A percentile compares a stretch with the other conserved stretches of the same genome.
Evolutionary conservation across 2,888 invertebrate genomes (phyloP).

Genomic region (Strigamia crassipes): DNA sequence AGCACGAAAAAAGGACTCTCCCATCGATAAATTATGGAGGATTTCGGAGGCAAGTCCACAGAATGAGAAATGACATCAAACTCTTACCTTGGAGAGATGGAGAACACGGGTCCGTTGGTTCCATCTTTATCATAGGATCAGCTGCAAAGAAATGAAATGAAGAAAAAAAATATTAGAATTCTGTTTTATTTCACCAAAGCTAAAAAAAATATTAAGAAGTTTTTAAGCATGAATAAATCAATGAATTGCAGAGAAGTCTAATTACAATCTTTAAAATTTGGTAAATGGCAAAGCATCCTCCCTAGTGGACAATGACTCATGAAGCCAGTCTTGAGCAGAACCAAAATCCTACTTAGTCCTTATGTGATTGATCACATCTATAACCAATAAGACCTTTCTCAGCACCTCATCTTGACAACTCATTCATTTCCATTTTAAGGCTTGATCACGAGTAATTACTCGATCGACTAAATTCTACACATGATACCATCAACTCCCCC

Average conservation of each 20-base stretch:
- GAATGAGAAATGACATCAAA: slow-evolving; percentile 45
- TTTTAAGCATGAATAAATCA: background rate
- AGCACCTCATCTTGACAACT: slow-evolving; percentile 9
- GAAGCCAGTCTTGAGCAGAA: background rate
- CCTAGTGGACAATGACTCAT: slow-evolving; percentile 42
- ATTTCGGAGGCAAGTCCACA: slow-evolving; percentile 44
- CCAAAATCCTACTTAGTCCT: slow-evolving; percentile 16
- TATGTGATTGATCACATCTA: slow-evolving; percentile 37
- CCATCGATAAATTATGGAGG: slow-evolving; percentile 48
- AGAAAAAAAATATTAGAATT: slow-evolving; percentile 35
- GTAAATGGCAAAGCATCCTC: background rate
- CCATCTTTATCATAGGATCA: slow-evolving; percentile 49
- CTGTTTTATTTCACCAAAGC: background rate
- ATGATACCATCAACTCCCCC: background rate
- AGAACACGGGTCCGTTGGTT: slow-evolving; percentile 47
- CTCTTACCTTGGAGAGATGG: slow-evolving; percentile 49
- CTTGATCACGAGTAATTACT: background rate
- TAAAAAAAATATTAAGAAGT: background rate
- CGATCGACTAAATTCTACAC: background rate
- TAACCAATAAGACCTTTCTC: slow-evolving; percentile 28
- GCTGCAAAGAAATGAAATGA: slow-evolving; percentile 45
- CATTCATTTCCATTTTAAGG: slow-evolving; percentile 33
- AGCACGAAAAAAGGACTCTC: background rate
- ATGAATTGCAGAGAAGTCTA: background rate
- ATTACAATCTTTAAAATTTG: background rate